Conservation (phyloP, 2,888 invertebrate genomes). For the Conistra vaccinii region DNA sequence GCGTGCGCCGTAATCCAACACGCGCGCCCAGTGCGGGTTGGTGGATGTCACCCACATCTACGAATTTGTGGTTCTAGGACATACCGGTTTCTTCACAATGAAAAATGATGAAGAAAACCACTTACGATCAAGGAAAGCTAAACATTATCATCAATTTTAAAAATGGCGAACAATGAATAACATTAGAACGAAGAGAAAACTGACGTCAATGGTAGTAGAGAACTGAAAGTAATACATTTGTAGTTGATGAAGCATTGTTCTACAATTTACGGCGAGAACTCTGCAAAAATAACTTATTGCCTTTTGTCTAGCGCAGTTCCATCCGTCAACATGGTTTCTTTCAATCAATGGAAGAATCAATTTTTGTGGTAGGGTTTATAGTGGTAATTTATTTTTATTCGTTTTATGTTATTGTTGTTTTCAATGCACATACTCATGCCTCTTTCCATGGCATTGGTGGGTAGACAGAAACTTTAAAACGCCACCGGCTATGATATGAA, state of each 20-base stretch:
- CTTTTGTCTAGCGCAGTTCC: constrained; percentile 25
- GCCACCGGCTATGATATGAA: background rate
- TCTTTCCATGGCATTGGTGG: background rate
- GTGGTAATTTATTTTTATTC: constrained; percentile 8
- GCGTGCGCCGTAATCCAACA: no score
- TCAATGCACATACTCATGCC: background rate
- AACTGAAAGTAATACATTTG: constrained; percentile 12
- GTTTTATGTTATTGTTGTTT: constrained; percentile 23
- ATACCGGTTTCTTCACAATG: no score
- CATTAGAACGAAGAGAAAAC: constrained; percentile 20
- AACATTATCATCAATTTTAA: background rate
- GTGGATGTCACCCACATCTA: no score
- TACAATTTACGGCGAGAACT: background rate
- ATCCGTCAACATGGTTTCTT: constrained; percentile 4
- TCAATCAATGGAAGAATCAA: constrained; percentile 19
- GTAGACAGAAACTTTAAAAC: background rate
- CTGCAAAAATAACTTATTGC: constrained; percentile 17
- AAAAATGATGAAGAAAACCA: background rate
- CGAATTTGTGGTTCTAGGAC: no score
- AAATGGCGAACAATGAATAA: background rate
- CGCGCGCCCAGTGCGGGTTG: no score
- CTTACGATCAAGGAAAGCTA: background rate
- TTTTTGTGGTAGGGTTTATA: constrained; percentile 10
- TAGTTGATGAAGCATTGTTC: constrained; percentile 39
- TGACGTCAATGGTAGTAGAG: background rate